phyloP scores from a whole-genome alignment of 1,140 invertebrate genomes.

The Drosophila arizonae region DNA sequence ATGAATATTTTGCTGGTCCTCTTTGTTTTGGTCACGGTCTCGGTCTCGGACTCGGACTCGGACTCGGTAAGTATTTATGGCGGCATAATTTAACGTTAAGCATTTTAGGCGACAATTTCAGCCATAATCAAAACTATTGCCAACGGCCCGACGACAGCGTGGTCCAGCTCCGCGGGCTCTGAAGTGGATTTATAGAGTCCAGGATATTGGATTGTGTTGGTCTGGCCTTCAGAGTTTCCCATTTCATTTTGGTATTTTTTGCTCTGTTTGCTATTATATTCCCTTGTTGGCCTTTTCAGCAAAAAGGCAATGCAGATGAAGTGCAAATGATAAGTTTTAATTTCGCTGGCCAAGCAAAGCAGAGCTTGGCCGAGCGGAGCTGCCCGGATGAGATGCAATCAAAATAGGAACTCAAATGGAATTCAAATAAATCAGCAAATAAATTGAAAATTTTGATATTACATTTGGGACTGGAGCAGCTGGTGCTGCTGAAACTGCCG shows the following conservation, averaged over 20 bases:
- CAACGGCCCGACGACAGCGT: constrained; percentile 24
- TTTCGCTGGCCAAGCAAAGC: constrained; percentile 44
- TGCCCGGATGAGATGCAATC: constrained; percentile 65
- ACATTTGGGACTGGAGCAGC: constrained; percentile 50
- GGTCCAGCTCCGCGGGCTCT: constrained; percentile 5
- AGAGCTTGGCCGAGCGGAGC: neutral
- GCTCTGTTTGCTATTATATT: constrained; percentile 3
- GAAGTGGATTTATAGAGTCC: constrained; percentile 59
- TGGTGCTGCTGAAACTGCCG: constrained; percentile 5
- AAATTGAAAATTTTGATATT: constrained; percentile 73
- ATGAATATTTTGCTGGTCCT: constrained; percentile 55
- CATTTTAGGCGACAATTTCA: constrained; percentile 76
- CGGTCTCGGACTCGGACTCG: constrained; percentile 20
- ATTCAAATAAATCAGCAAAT: constrained; percentile 78
- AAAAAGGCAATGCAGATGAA: constrained; percentile 57
- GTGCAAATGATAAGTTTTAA: constrained; percentile 73
- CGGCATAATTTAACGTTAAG: constrained; percentile 76
- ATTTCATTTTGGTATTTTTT: constrained; percentile 8
- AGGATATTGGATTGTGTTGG: constrained; percentile 73
- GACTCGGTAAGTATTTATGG: constrained; percentile 61
- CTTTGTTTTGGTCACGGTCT: constrained; percentile 28
- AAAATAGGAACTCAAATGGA: constrained; percentile 60
- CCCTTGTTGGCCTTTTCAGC: constrained; percentile 3
- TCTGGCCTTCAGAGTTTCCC: constrained; percentile 3
- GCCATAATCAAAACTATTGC: constrained; percentile 66